Percentiles rank a stretch among this genome's conserved stretches.
phyloP scores from a whole-genome alignment of 2,113 vertebrate genomes.

The Tenebrosternarchus preto region DNA sequence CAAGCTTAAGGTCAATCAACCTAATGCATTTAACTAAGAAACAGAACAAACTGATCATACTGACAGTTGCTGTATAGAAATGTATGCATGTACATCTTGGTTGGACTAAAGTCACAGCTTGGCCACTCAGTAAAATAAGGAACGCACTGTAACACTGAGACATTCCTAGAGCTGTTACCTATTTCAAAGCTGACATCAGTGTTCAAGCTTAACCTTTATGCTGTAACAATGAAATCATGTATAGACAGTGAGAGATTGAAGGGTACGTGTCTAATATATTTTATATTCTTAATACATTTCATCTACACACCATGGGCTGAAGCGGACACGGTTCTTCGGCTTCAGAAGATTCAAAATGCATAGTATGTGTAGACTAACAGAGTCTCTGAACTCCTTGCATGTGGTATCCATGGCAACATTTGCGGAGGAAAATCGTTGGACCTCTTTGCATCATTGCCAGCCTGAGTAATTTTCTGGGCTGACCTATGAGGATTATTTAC shows the following conservation, averaged over 20 bases:
- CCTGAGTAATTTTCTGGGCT: constrained; percentile 54
- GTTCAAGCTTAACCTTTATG: background rate
- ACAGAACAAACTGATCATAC: background rate
- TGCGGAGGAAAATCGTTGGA: constrained; percentile 39
- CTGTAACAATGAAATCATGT: background rate
- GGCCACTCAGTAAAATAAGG: background rate
- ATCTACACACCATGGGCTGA: background rate
- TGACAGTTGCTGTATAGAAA: background rate
- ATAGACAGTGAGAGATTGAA: background rate
- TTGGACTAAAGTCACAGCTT: background rate
- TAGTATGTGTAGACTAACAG: constrained; percentile 32
- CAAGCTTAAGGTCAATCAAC: background rate
- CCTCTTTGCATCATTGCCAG: constrained; percentile 45
- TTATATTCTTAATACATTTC: too few species aligned
- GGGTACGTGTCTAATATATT: too few species aligned
- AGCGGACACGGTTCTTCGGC: constrained; percentile 14
- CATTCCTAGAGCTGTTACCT: background rate
- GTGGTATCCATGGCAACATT: constrained; percentile 61
- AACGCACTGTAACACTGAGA: background rate
- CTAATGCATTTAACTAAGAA: background rate
- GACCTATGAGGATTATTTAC: constrained; percentile 58
- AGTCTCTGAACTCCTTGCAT: constrained; percentile 46
- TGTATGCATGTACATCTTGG: background rate
- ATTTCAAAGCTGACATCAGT: background rate
- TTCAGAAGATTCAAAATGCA: constrained; percentile 30